These are phyloP conservation scores for Ctenodactylus gundi DNA, from an alignment of 2,113 vertebrate species.

Conservation along the genomic window DNA sequence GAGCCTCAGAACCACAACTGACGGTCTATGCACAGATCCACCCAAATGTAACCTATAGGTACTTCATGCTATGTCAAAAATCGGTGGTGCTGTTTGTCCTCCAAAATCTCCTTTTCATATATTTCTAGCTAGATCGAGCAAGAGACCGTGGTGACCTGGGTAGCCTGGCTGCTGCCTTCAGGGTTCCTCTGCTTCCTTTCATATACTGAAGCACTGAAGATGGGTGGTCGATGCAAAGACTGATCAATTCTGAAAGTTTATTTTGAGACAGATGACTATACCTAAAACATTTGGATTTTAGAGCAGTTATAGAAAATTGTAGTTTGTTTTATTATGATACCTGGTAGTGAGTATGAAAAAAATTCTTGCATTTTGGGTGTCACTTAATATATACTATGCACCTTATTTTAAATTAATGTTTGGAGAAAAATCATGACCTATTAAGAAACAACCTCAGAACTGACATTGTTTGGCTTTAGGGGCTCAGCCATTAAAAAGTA, in stretches of 20 bases:
- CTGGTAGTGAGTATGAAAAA: neutral
- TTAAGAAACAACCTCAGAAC: neutral
- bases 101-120: neutral
- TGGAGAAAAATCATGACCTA: neutral
- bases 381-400: neutral
- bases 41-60: neutral
- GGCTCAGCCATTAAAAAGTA: neutral
- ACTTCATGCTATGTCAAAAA: neutral
- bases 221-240: neutral
- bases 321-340: neutral
- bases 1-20: neutral
- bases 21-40: neutral
- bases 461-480: neutral
- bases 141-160: too few relatives aligned
- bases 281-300: neutral
- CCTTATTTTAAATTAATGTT: neutral
- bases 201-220: neutral
- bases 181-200: neutral
- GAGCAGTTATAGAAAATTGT: neutral
- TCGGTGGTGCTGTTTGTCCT: neutral
- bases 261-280: neutral
- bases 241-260: neutral
- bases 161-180: neutral
- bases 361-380: neutral
- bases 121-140: neutral